These are phyloP conservation scores for Sebastes alutus DNA, from an alignment of 2,797 vertebrate species.

Conservation along the genomic window DNA sequence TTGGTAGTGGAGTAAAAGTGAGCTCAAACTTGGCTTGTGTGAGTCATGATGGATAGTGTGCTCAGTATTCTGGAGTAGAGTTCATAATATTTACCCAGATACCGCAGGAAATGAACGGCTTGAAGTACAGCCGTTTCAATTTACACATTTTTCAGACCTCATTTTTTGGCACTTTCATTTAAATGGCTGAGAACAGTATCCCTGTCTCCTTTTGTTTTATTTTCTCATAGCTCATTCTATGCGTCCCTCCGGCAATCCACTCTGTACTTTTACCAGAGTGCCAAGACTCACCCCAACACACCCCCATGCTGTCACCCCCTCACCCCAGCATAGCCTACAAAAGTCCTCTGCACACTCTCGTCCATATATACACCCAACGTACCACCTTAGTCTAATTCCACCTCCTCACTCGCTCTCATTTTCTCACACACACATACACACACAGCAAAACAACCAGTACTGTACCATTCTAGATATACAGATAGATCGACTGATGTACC, in stretches of 20 bases:
- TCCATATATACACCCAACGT: not conserved
- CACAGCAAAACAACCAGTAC: not conserved
- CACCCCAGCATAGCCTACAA: not conserved
- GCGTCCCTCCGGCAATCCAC: not conserved
- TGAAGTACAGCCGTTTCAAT: slow-evolving; percentile 69
- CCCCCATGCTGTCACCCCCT: not conserved
- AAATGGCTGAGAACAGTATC: slow-evolving; percentile 50
- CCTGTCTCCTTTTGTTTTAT: slow-evolving; percentile 57
- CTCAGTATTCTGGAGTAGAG: slow-evolving; percentile 65
- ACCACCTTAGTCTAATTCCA: not conserved
- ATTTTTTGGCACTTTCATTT: slow-evolving; percentile 60
- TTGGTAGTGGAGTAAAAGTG: slow-evolving; percentile 59
- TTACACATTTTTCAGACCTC: slow-evolving; percentile 71
- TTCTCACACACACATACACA: not conserved
- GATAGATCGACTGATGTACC: not conserved
- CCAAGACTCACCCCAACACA: slow-evolving; percentile 3
- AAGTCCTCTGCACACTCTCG: not conserved
- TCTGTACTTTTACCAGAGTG: slow-evolving; percentile 9
- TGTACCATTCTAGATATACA: not conserved
- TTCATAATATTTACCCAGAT: slow-evolving; percentile 82
- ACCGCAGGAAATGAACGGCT: slow-evolving; percentile 75
- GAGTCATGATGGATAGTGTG: slow-evolving; percentile 73
- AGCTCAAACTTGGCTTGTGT: slow-evolving; percentile 70
- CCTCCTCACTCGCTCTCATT: not conserved
- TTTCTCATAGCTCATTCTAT: slow-evolving; percentile 42